Conservation (phyloP, 1,140 invertebrate genomes). For the Conus betulinus region DNA sequence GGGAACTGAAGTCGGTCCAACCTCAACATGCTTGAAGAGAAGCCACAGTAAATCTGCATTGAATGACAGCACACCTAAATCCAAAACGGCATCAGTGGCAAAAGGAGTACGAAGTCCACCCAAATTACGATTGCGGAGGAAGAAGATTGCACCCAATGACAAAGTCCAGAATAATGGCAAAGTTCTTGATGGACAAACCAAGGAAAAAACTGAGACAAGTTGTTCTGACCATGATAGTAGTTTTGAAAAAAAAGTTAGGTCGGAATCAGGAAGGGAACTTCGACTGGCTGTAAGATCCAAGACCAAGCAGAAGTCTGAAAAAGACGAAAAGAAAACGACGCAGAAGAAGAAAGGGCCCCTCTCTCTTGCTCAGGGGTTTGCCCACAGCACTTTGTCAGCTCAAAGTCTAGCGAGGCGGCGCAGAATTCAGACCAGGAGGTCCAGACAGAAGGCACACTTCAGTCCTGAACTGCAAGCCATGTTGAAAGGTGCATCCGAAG, state of each 20-base stretch:
- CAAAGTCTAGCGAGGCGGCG: not conserved
- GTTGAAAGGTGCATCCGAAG: not conserved
- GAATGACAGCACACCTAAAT: not conserved
- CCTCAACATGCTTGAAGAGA: not conserved
- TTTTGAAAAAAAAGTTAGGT: not conserved
- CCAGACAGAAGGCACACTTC: not conserved
- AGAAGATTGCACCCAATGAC: not conserved
- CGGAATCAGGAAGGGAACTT: not conserved
- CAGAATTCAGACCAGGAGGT: not conserved
- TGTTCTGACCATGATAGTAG: not conserved
- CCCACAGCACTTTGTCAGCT: not conserved
- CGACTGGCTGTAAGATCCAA: not conserved
- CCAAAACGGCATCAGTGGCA: not conserved
- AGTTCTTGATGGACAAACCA: not conserved
- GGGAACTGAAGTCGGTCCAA: not conserved
- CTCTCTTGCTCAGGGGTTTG: not conserved
- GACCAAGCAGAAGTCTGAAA: not conserved
- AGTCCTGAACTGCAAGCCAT: not conserved
- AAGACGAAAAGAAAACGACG: not conserved
- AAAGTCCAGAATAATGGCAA: not conserved
- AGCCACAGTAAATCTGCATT: not conserved
- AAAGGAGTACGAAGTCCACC: constrained; percentile 11
- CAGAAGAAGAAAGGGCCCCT: not conserved
- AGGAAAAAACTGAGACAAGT: not conserved
- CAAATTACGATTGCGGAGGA: constrained; percentile 7